Evolutionary conservation across 2,888 invertebrate genomes (phyloP).

Genomic region (Helicoverpa assulta): DNA sequence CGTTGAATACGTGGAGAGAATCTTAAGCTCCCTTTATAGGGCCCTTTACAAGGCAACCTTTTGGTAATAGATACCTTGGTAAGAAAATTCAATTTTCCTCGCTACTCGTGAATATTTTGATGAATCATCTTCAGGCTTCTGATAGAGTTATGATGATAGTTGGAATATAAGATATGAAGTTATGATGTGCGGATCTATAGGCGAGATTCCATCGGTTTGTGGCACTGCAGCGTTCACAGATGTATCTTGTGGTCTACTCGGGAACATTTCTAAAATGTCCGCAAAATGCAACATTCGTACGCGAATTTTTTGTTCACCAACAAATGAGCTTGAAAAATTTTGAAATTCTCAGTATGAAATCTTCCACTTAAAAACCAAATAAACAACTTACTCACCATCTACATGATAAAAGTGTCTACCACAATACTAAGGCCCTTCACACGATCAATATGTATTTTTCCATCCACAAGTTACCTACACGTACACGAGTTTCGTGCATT

Average conservation of each 20-base stretch:
- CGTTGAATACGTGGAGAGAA: slow-evolving; percentile 36
- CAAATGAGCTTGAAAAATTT: too few relatives aligned
- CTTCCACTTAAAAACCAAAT: neutral
- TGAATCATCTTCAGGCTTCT: slow-evolving; percentile 47
- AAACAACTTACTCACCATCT: neutral
- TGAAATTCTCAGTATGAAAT: too few relatives aligned
- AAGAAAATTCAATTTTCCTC: slow-evolving; percentile 56
- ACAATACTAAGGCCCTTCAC: slow-evolving; percentile 5
- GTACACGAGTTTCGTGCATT: slow-evolving; percentile 12
- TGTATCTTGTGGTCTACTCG: too few relatives aligned
- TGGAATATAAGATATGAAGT: slow-evolving; percentile 8
- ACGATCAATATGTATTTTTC: slow-evolving; percentile 15
- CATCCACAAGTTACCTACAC: neutral
- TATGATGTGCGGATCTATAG: too few relatives aligned
- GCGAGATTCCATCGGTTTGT: too few relatives aligned
- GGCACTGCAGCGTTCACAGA: too few relatives aligned
- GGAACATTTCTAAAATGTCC: too few relatives aligned
- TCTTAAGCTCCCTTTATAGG: slow-evolving; percentile 7
- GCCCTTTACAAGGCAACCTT: slow-evolving; percentile 13
- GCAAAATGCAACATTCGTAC: too few relatives aligned
- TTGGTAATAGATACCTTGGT: slow-evolving; percentile 45
- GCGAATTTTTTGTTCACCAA: too few relatives aligned
- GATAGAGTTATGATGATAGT: slow-evolving; percentile 17
- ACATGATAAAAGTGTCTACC: neutral
- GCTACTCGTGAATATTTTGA: slow-evolving; percentile 50